Percentiles rank a stretch among this genome's conserved stretches.
Evolutionary conservation across 2,113 vertebrate species (phyloP).

Genomic region (Lampris incognitus): DNA sequence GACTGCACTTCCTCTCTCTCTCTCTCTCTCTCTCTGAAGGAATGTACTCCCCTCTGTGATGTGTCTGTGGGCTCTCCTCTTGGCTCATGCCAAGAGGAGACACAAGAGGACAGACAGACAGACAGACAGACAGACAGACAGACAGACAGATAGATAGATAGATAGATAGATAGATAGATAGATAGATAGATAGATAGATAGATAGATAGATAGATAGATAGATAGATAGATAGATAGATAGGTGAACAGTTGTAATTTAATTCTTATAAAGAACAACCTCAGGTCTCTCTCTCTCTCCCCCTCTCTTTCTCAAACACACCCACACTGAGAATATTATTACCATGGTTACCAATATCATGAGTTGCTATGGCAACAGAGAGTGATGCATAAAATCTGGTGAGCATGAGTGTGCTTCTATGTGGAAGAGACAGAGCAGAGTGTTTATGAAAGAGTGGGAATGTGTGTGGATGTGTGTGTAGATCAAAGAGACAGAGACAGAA

Average conservation of each 20-base stretch:
- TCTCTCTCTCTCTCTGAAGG: conserved; percentile 27
- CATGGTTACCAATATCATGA: conserved; percentile 63
- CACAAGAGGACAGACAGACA: background rate
- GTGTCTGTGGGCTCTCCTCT: background rate
- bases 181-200: conserved; percentile 1
- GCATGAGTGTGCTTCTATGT: conserved; percentile 9
- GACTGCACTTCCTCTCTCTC: conserved; percentile 16
- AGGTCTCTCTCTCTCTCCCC: background rate
- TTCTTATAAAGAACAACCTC: conserved; percentile 6
- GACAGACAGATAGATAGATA: background rate
- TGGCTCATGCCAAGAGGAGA: too few species aligned
- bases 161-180: conserved; percentile 1
- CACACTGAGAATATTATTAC: conserved; percentile 62
- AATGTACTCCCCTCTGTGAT: conserved; percentile 70
- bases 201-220: background rate
- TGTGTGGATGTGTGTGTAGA: too few species aligned
- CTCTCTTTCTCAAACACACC: conserved; percentile 1
- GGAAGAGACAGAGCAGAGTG: too few species aligned
- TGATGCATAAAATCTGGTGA: conserved; percentile 47
- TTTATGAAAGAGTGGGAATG: too few species aligned
- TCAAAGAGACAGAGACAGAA: too few species aligned
- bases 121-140: background rate
- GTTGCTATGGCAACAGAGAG: conserved; percentile 61
- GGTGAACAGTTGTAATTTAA: background rate
- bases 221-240: background rate